Base-by-base conservation (phyloP, 1,140 invertebrate genomes). In the Andricus grossulariae region DNA sequence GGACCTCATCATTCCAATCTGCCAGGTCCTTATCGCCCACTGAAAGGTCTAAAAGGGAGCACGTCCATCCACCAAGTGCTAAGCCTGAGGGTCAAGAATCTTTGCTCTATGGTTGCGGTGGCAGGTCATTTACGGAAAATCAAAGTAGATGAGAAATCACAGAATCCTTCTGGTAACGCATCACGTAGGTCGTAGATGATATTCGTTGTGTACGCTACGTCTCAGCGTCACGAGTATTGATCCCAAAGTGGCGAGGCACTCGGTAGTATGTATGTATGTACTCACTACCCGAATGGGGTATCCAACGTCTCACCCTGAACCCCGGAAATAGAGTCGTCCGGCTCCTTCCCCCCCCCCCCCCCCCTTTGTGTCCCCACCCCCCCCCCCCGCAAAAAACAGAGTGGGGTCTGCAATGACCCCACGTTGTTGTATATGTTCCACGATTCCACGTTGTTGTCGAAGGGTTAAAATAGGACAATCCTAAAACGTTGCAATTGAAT, bases 221-320 rank as follows among this genome's bases (percentile, higher is more conserved):
- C 82, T 83, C 82, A 79, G 82, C 80, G 75, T 83, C 82, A 75
- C 83, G 76, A 83, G 84, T 85, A 85, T 85, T 85, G 84, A 85
- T 85, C 84, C 78, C 78, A 75, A 55, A 84, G 80, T 75, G 80
- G 66, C 80, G 79, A 83, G 83, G 76, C 81, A 55, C 73, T 82
- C 78, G 60, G 21, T 54, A 54, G 52, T 54, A 54, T 54, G 16
- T 54, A n/a, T 19, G 52, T 45, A 45, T 45, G 39, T 76, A 75
- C 15, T 79, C 79, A 76, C 82, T 83, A 80, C 80, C 79, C 83
- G 74, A 83, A 82, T 83, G 79, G 73, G 82, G 77, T 73, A 73
- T 72, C 72, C 57, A 19, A 60, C 79, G 71, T 73, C 50, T 85
- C 73, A 78, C 78, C 52, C 74, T 76, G 71, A 79, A 82, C 81